Conservation (phyloP, 2,797 vertebrate species). For the Mallotus villosus region DNA sequence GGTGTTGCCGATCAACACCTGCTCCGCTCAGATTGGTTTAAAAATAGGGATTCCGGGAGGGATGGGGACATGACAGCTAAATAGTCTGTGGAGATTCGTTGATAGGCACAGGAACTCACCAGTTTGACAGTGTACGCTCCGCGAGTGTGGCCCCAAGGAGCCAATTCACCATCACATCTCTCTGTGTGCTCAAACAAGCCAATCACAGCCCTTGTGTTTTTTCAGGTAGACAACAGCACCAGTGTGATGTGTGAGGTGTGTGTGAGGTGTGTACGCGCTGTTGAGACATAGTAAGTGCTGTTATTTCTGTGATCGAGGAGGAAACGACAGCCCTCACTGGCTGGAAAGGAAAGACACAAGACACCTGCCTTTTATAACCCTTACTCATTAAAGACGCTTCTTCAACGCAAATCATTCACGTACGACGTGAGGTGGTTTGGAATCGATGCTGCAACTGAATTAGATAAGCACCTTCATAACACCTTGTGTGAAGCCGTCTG, state of each 20-base stretch:
- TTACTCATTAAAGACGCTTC: too few species aligned
- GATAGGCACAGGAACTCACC: slow-evolving; percentile 70
- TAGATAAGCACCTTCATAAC: too few species aligned
- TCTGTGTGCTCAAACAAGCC: slow-evolving; percentile 64
- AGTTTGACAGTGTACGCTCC: slow-evolving; percentile 73
- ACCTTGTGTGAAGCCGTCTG: background rate
- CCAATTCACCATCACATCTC: slow-evolving; percentile 64
- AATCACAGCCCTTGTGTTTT: slow-evolving; percentile 42
- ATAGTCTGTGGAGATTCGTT: slow-evolving; percentile 73
- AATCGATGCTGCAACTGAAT: too few species aligned
- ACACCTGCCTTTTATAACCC: background rate
- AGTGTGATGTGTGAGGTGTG: slow-evolving; percentile 44
- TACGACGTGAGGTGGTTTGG: too few species aligned
- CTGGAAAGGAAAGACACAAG: too few species aligned
- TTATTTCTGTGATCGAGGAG: slow-evolving; percentile 34
- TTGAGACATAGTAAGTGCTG: slow-evolving; percentile 35
- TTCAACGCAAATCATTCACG: too few species aligned
- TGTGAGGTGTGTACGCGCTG: slow-evolving; percentile 24
- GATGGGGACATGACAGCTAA: slow-evolving; percentile 72
- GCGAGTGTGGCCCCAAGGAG: slow-evolving; percentile 68
- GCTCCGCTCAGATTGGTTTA: slow-evolving; percentile 68
- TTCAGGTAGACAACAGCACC: slow-evolving; percentile 39
- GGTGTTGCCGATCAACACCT: slow-evolving; percentile 76
- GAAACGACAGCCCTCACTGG: slow-evolving; percentile 43
- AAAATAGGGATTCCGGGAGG: slow-evolving; percentile 71